phyloP scores from a whole-genome alignment of 2,888 invertebrate species.

The Matsumyia berberina region DNA sequence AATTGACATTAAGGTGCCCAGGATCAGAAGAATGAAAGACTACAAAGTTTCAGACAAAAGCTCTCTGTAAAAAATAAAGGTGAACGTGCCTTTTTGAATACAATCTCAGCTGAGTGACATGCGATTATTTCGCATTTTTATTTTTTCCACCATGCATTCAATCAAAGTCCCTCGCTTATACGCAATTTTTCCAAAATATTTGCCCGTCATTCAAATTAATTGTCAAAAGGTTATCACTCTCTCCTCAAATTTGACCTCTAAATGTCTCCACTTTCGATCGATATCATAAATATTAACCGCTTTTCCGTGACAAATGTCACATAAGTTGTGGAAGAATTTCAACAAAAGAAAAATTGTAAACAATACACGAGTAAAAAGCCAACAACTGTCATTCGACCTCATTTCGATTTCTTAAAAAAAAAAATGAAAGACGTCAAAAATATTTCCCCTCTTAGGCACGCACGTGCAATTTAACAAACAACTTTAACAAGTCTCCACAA shows the following conservation, averaged over 20 bases:
- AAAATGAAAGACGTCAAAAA: not conserved
- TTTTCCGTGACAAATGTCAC: conserved; percentile 29
- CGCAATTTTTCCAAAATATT: not conserved
- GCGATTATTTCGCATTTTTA: no score
- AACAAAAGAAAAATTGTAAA: conserved; percentile 45
- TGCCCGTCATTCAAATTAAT: not conserved
- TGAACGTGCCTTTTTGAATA: no score
- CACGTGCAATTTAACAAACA: conserved; percentile 5
- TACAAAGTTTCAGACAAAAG: no score
- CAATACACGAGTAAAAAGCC: not conserved
- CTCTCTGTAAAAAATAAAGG: no score
- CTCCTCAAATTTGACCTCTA: conserved; percentile 11
- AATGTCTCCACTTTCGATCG: conserved; percentile 4
- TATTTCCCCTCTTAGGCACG: not conserved
- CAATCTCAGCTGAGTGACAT: no score
- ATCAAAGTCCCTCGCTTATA: no score
- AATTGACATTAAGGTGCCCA: no score
- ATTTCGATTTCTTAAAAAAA: conserved; percentile 33
- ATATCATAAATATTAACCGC: not conserved
- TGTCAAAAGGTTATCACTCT: conserved; percentile 47
- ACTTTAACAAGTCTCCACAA: not conserved
- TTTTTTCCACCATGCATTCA: no score
- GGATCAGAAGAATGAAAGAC: no score
- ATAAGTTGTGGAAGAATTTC: not conserved
- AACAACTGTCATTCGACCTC: conserved; percentile 27